phyloP scores from a whole-genome alignment of 2,113 vertebrate species.

The Narcine bancroftii region DNA sequence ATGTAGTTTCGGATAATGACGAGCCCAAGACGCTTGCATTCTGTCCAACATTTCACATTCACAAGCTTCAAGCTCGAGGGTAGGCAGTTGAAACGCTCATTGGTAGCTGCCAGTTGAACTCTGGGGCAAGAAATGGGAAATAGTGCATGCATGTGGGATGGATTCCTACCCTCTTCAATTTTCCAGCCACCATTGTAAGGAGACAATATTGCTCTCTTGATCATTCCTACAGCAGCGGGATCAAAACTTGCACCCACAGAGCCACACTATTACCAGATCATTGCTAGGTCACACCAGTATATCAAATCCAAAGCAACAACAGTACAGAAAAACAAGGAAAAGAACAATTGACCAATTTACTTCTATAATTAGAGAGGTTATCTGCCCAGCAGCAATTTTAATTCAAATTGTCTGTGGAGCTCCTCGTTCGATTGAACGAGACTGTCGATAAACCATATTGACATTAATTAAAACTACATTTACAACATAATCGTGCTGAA shows the following conservation, averaged over 20 bases:
- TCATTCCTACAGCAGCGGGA: neutral
- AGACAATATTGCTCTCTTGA: neutral
- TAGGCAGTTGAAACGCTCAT: neutral
- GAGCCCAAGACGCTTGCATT: neutral
- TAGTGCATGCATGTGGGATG: neutral
- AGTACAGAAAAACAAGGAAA: neutral
- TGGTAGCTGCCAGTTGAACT: neutral
- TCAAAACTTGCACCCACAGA: neutral
- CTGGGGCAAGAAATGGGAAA: neutral
- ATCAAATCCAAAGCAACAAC: neutral
- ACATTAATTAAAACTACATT: neutral
- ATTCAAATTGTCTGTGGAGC: neutral
- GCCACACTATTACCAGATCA: no score
- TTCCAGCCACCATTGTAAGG: neutral
- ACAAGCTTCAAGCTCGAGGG: neutral
- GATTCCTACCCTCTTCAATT: neutral
- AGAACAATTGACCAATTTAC: neutral
- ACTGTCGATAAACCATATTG: neutral
- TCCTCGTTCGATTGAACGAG: neutral
- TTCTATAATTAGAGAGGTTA: neutral
- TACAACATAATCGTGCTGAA: neutral
- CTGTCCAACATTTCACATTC: neutral
- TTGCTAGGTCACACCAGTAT: neutral
- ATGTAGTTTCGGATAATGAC: neutral
- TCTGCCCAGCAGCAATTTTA: neutral